Percentiles rank a stretch among this genome's conserved stretches.
Conservation (phyloP, 2,113 vertebrate species). For the Anthoscopus minutus region DNA sequence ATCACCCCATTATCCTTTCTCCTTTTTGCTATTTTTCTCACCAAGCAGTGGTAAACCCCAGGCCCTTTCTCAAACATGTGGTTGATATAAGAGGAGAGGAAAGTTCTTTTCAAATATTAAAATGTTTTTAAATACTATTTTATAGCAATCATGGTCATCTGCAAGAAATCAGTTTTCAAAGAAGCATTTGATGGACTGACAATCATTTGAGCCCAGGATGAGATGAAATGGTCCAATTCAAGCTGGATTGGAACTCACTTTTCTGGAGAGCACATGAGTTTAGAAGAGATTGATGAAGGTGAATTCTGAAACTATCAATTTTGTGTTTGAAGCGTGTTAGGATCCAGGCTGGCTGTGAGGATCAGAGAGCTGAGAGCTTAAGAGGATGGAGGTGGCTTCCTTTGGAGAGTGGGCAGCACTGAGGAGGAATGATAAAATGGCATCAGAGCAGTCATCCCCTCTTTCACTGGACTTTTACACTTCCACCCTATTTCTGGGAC, state of each 20-base stretch:
- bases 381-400: neutral
- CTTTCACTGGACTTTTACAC: neutral
- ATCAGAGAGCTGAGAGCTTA: neutral
- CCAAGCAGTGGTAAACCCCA: conserved; percentile 43
- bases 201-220: neutral
- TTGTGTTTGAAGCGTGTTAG: neutral
- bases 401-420: neutral
- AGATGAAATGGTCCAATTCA: conserved; percentile 8
- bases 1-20: conserved; percentile 51
- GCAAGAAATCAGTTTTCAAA: conserved; percentile 58
- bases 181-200: conserved; percentile 39
- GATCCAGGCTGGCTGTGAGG: neutral
- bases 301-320: neutral
- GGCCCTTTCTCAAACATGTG: conserved; percentile 33
- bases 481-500: neutral
- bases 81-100: conserved; percentile 51
- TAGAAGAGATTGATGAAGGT: neutral
- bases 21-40: conserved; percentile 29
- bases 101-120: conserved; percentile 33
- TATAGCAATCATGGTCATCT: conserved; percentile 23
- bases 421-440: neutral
- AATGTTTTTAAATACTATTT: conserved; percentile 41
- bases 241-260: neutral
- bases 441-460: neutral
- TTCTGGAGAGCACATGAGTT: conserved; percentile 33